A percentile compares a stretch with the other conserved stretches of the same genome.
Conservation (phyloP, 2,113 vertebrate species). For the Passer montanus region DNA sequence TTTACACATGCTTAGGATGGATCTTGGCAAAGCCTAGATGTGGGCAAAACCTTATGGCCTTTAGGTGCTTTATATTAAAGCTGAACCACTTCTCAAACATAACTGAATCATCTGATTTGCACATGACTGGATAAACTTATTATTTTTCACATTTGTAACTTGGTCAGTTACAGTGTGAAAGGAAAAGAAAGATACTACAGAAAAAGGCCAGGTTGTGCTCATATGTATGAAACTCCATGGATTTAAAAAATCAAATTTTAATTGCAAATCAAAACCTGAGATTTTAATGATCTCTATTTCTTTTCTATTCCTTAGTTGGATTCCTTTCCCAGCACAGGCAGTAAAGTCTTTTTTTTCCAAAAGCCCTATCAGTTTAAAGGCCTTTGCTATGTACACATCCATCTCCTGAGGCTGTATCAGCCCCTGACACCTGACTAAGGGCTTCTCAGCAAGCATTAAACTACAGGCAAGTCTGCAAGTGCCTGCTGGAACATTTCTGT, state of each 20-base stretch:
- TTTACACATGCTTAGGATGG: neutral
- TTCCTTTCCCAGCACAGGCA: neutral
- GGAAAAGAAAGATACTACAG: neutral
- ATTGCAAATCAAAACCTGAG: neutral
- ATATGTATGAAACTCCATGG: neutral
- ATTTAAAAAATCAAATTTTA: neutral
- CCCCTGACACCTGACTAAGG: neutral
- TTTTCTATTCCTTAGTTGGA: neutral
- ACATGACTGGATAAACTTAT: neutral
- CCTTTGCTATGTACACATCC: neutral
- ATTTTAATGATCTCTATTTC: neutral
- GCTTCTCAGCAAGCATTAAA: neutral
- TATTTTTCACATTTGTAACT: neutral
- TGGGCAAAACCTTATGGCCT: neutral
- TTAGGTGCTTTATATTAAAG: neutral
- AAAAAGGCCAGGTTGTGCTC: neutral
- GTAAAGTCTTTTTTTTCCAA: neutral
- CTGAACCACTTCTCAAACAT: neutral
- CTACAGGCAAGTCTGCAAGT: neutral
- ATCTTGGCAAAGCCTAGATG: neutral
- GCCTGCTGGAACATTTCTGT: neutral
- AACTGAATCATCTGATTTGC: neutral
- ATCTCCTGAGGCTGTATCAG: neutral
- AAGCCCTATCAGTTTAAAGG: fast-evolving
- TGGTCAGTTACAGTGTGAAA: neutral